Evolutionary conservation across 2,797 vertebrate genomes (phyloP), one percentile per base, ranked within the genome.

Genomic region (Dermochelys coriacea): DNA sequence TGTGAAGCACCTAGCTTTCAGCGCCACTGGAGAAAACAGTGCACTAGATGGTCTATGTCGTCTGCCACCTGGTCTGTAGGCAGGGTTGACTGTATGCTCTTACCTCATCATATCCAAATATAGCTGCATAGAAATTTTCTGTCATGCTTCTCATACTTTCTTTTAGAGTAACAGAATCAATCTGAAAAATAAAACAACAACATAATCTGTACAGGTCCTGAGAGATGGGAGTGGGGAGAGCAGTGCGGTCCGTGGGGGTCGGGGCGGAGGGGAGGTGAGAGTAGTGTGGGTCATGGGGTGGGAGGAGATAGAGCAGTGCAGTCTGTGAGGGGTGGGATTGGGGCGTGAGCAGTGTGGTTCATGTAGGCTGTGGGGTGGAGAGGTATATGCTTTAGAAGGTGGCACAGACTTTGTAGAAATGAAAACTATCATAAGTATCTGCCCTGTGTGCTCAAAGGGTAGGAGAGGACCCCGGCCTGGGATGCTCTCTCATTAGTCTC

Each of bases 41-140:
- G n/a, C 90, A 91, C 74, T n/a, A 68, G 47, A 49, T 15, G 9
- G 68, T 27, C 47, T 89, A 41, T 41, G 91, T 51, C 18, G 49
- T 52, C 75, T 78, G 49, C 19, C 49, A 50, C 64, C 37, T 37
- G 14, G 59, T 61, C 14, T 78, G 50, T 29, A 61, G 47, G 50
- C 34, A 83, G 23, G 21, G 51, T 52, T 49, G 16, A 16, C 88
- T 77, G 71, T 41, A 84, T 23, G 68, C 84, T 91, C 97, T 98
- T 98, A 99, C 99, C 99, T 99, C 99, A 94, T 99, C 99, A 6
- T 99, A 99, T 97, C 99, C 99, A 98, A 99, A 99, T 71, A 99
- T 98, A 37, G 99, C 99, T 12, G 99, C 99, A 68, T 99, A 99
- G 97, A 99, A 99, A 59, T 98, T 99, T 98, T 99, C 99, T 2